phyloP scores from a whole-genome alignment of 2,113 vertebrate species.

The Gobiocypris rarus region DNA sequence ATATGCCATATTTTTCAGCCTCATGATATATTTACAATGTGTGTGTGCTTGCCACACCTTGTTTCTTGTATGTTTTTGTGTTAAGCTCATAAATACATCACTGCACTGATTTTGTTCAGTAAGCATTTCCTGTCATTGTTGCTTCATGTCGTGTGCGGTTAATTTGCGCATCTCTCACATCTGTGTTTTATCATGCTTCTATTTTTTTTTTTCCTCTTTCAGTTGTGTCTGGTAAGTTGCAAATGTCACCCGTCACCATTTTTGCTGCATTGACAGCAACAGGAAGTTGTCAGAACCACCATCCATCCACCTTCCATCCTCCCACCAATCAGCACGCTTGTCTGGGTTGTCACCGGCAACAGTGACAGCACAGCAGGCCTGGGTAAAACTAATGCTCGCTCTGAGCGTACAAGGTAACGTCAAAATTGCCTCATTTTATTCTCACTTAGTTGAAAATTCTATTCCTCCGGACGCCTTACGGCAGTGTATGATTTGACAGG shows the following conservation, averaged over 20 bases:
- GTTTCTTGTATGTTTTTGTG: conserved; percentile 15
- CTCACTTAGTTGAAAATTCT: conserved; percentile 64
- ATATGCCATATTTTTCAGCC: conserved; percentile 25
- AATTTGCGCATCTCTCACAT: conserved; percentile 74
- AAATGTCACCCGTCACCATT: conserved; percentile 93
- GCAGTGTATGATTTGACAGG: conserved; percentile 61
- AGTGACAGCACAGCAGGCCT: conserved; percentile 86
- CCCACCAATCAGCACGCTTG: conserved; percentile 90
- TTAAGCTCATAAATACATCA: conserved; percentile 49
- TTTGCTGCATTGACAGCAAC: conserved; percentile 90
- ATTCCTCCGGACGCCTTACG: conserved; percentile 60
- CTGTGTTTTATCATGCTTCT: conserved; percentile 86
- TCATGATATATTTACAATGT: conserved; percentile 26
- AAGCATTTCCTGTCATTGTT: conserved; percentile 57
- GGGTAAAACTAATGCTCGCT: conserved; percentile 84
- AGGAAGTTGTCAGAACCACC: conserved; percentile 87
- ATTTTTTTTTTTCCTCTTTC: conserved; percentile 85
- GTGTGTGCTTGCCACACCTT: conserved; percentile 26
- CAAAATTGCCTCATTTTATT: conserved; percentile 66
- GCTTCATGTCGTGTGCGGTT: conserved; percentile 54
- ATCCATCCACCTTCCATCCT: conserved; percentile 89
- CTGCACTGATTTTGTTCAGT: conserved; percentile 57
- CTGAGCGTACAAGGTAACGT: conserved; percentile 90
- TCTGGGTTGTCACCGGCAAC: conserved; percentile 90
- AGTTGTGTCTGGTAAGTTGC: conserved; percentile 99